A percentile compares a stretch with the other conserved stretches of the same genome.
phyloP scores from a whole-genome alignment of 1,140 invertebrate species.

The Luehdorfia chinensis region DNA sequence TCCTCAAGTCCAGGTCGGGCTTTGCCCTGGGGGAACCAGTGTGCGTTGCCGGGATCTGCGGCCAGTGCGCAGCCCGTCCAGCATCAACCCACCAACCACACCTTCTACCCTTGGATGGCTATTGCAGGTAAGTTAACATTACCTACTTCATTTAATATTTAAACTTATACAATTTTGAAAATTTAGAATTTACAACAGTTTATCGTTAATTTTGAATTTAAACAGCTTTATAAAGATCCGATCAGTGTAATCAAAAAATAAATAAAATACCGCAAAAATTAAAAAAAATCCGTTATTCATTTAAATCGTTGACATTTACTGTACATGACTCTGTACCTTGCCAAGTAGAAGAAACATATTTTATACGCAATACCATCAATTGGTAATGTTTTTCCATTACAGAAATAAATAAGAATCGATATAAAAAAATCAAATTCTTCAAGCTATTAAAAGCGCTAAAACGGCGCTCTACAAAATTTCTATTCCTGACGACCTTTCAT shows the following conservation, averaged over 20 bases:
- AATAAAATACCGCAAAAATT: neutral
- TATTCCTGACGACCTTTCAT: neutral
- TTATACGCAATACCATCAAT: too few relatives aligned
- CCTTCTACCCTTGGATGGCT: constrained; percentile 98
- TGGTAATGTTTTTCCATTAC: too few relatives aligned
- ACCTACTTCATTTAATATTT: too few relatives aligned
- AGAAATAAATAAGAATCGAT: constrained; percentile 2
- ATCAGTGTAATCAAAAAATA: neutral
- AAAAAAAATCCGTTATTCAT: neutral
- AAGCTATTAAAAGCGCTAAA: constrained; percentile 2
- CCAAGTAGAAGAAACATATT: too few relatives aligned
- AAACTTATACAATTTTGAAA: too few relatives aligned
- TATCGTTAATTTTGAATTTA: too few relatives aligned
- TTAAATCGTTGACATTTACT: too few relatives aligned
- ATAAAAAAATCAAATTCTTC: constrained; percentile 15
- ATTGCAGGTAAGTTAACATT: constrained; percentile 92
- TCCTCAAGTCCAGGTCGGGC: constrained; percentile 82
- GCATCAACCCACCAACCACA: constrained; percentile 93
- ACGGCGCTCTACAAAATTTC: constrained; percentile 2
- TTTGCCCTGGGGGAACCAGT: constrained; percentile 87
- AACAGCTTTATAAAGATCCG: too few relatives aligned
- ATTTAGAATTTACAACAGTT: too few relatives aligned
- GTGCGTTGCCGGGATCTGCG: constrained; percentile 86
- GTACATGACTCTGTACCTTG: too few relatives aligned
- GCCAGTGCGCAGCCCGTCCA: constrained; percentile 90